Base-by-base conservation (phyloP, 1,140 invertebrate genomes). In the Subanguina moxae region DNA sequence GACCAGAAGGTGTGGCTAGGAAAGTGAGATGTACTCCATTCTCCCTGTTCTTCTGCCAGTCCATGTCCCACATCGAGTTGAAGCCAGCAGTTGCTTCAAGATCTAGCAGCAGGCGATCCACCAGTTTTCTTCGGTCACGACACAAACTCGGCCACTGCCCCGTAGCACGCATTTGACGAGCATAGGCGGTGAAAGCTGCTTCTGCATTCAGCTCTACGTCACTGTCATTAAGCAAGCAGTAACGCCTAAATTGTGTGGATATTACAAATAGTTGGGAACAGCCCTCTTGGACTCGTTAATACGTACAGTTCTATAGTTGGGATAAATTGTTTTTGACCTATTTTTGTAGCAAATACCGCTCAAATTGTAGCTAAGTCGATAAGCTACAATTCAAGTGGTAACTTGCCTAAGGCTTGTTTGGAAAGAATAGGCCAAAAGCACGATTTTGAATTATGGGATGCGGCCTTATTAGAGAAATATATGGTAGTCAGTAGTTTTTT, bases 221-320 rank as follows among this genome's bases (percentile, higher is more conserved):
- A 38, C 77, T 80, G 58, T 82, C 80, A 62, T 82, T 82, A 32
- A 82, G 65, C 57, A 82, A 61, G 66, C 80, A 82, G 65, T 82
- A 82, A 32, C 80, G 42, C 78, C 76, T 78, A 45, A 52, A 52
- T 52, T 25, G n/a, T n/a, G n/a, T n/a, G n/a, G n/a, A n/a, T n/a
- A n/a, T n/a, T n/a, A n/a, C n/a, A n/a, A n/a, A n/a, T n/a, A n/a
- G n/a, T n/a, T n/a, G n/a, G n/a, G n/a, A n/a, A n/a, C n/a, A n/a
- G n/a, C n/a, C n/a, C n/a, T n/a, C n/a, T n/a, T n/a, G n/a, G n/a
- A n/a, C n/a, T n/a, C n/a, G n/a, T n/a, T n/a, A n/a, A n/a, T n/a
- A n/a, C n/a, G n/a, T n/a, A n/a, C n/a, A n/a, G n/a, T n/a, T n/a
- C n/a, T n/a, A n/a, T n/a, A n/a, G n/a, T n/a, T n/a, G n/a, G n/a